Evolutionary conservation across 2,113 vertebrate genomes (phyloP), one percentile per base, ranked within the genome.

Genomic region (Pelmatolapia mariae): DNA sequence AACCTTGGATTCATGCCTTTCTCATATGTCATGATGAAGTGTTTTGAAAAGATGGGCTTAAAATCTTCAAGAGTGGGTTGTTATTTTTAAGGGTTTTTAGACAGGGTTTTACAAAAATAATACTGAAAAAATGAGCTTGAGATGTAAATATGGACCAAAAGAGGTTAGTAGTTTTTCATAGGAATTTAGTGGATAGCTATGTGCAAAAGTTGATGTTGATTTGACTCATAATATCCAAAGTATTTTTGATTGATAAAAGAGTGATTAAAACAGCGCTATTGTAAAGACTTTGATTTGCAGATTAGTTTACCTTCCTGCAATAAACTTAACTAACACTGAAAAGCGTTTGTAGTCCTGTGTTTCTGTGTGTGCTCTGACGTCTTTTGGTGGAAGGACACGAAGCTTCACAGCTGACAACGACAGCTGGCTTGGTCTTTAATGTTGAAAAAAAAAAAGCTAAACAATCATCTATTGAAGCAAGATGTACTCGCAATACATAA

Each of bases 231-330:
- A 12, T 13, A 22, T 18, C 0, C 22, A 11, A 68, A 71, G 38
- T 43, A 26, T 45, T 71, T 71, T 9, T 4, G 66, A 40, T 24
- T 73, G 15, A 73, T 71, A 43, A 66, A 38, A 24, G 66, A 71
- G 6, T 71, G 38, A 43, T 66, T 26, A 47, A 76, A 29, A 29
- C 24, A 76, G 0, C 0, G 0, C 22, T 5, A 3, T 7, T 8
- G 43, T 26, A 76, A 18, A 76, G 36, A 22, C 40, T 68, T 1
- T 71, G n/a, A 71, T 71, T 71, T 71, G 36, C 66, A 43, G 36
- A 43, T 71, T 43, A 1, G 40, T 26, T 24, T 26, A 16, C 38
- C n/a, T 71, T 43, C 11, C 12, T 71, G 66, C 12, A 22, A 71
- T 40, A 43, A 45, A 73, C 29, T 15, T 12, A 31, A 50, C 16